Conservation (phyloP, 35 echinoderm and acorn worm species). For the Amphiura filiformis region DNA sequence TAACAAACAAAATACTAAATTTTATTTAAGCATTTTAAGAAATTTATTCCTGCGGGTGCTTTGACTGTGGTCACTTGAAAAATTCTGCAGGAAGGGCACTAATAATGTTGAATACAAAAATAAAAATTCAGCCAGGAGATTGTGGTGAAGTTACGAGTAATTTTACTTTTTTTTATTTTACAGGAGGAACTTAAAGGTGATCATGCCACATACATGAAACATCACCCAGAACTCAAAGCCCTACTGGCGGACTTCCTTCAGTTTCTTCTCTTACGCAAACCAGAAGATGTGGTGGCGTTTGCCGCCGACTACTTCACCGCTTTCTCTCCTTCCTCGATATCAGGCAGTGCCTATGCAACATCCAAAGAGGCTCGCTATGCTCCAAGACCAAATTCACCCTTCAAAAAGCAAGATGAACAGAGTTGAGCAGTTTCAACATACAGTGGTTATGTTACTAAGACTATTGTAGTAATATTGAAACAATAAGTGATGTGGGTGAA, state of each 20-base stretch:
- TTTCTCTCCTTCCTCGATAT: conserved; percentile 82
- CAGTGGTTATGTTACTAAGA: no score
- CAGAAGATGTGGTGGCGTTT: conserved; percentile 91
- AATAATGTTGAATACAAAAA: no score
- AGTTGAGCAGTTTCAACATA: not conserved
- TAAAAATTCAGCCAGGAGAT: no score
- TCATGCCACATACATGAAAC: conserved; percentile 97
- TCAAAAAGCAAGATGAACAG: conserved; percentile 57
- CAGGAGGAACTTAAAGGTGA: conserved; percentile 98
- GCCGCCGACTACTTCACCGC: conserved; percentile 95
- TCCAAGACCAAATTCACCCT: conserved; percentile 71
- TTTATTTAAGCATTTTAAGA: no score
- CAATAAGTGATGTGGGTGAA: no score
- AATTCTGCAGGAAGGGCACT: no score
- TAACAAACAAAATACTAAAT: no score
- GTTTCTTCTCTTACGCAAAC: conserved; percentile 94
- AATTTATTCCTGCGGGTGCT: no score
- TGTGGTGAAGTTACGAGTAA: no score
- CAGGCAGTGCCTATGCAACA: conserved; percentile 90
- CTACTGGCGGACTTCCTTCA: conserved; percentile 96
- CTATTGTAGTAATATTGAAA: no score
- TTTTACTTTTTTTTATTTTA: no score
- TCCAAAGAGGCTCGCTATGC: conserved; percentile 77
- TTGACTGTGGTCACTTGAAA: no score
- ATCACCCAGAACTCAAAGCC: conserved; percentile 94